These are phyloP conservation scores for Turnix velox DNA, from an alignment of 2,113 vertebrate species.

Conservation along the genomic window DNA sequence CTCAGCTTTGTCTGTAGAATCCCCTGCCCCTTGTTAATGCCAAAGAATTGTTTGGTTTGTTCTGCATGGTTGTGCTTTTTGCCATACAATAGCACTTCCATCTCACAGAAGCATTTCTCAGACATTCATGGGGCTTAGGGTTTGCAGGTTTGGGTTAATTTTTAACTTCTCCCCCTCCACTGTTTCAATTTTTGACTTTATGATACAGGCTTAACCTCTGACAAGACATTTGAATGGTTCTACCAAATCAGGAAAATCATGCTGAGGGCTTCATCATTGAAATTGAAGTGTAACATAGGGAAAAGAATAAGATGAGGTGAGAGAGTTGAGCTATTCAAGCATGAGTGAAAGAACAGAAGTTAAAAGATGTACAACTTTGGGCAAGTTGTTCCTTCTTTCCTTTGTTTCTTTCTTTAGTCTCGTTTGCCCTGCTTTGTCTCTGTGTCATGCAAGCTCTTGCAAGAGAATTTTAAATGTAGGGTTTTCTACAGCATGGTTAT, in stretches of 20 bases:
- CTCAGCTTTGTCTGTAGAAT: neutral
- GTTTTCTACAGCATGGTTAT: neutral
- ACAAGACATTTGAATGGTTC: constrained; percentile 9
- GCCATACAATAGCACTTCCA: neutral
- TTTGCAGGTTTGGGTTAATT: neutral
- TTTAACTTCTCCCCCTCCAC: neutral
- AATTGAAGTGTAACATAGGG: neutral
- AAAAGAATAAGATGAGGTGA: neutral
- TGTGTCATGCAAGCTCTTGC: neutral
- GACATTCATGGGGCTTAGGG: neutral
- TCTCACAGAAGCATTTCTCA: neutral
- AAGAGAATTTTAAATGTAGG: neutral
- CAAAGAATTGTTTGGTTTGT: neutral
- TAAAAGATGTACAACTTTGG: neutral
- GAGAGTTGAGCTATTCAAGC: neutral
- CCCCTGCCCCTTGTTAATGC: neutral
- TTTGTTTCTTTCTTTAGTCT: neutral
- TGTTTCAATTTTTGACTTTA: neutral
- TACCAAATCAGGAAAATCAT: neutral
- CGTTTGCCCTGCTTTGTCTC: neutral
- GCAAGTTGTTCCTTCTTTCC: neutral
- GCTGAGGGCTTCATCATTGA: neutral
- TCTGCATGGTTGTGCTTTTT: neutral
- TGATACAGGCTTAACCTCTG: neutral
- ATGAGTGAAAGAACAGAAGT: neutral